A percentile compares a stretch with the other conserved stretches of the same genome.
Evolutionary conservation across 2,113 vertebrate genomes (phyloP).

Genomic region (Anoplopoma fimbria): DNA sequence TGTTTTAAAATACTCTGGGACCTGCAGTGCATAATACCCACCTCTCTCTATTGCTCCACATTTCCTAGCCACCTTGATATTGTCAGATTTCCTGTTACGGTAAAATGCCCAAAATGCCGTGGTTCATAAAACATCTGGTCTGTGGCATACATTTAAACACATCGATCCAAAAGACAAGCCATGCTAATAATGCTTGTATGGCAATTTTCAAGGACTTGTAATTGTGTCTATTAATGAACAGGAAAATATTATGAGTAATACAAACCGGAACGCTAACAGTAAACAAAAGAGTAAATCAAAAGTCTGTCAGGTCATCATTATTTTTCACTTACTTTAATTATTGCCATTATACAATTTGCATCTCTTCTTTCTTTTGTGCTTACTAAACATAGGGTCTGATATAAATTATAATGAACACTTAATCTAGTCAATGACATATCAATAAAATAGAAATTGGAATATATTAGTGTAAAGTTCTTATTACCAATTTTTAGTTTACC

Average conservation of each 20-base stretch:
- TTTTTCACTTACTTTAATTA: neutral
- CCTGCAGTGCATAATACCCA: neutral
- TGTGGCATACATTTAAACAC: neutral
- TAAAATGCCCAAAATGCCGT: neutral
- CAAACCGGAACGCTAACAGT: neutral
- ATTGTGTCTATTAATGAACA: neutral
- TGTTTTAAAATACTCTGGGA: neutral
- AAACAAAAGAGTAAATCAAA: neutral
- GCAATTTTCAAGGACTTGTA: neutral
- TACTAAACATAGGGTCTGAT: neutral
- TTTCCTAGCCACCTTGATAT: neutral
- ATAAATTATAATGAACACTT: neutral
- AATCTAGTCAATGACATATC: neutral
- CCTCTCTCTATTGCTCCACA: neutral
- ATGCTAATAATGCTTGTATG: neutral
- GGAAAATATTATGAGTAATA: neutral
- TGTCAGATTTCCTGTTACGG: neutral
- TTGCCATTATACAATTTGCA: neutral
- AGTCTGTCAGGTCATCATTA: neutral
- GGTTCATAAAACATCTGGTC: neutral
- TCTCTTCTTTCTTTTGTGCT: too few relatives aligned
- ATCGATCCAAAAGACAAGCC: neutral
- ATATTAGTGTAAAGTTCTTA: neutral
- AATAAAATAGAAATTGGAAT: neutral
- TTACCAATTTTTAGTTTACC: neutral